Evolutionary conservation across 2,113 vertebrate species (phyloP).

Genomic region (Riparia riparia): DNA sequence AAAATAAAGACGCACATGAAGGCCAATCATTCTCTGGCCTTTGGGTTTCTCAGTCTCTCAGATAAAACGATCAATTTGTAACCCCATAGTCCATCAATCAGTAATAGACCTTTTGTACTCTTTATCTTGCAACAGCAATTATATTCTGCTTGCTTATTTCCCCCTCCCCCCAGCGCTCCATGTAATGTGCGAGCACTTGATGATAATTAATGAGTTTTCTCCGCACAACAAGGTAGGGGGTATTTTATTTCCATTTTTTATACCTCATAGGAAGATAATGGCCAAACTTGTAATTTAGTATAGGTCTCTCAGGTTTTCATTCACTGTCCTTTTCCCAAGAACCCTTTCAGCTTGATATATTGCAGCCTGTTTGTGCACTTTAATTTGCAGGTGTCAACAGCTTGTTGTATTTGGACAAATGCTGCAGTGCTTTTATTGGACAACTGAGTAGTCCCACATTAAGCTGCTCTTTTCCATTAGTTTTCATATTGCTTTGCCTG

Average conservation of each 20-base stretch:
- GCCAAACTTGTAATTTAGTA: not conserved
- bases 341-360: slow-evolving; percentile 25
- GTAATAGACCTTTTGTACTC: not conserved
- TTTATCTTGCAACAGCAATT: not conserved
- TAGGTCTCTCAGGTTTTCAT: not conserved
- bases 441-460: not conserved
- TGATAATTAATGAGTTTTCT: slow-evolving; percentile 33
- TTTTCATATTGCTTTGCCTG: slow-evolving; percentile 2
- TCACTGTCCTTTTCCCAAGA: slow-evolving; percentile 20
- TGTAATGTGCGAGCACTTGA: not conserved
- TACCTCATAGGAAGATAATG: slow-evolving; percentile 2
- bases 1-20: not conserved
- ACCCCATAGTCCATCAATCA: not conserved
- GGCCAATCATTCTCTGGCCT: not conserved
- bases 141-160: slow-evolving; percentile 13
- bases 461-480: not conserved
- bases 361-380: not conserved
- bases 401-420: not conserved
- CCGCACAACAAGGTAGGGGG: not conserved
- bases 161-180: rapidly evolving
- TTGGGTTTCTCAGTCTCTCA: not conserved
- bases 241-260: slow-evolving; percentile 10
- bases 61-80: not conserved
- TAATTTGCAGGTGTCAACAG: slow-evolving; percentile 43
- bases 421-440: not conserved